Conservation (phyloP, 2,888 invertebrate genomes). For the Pristionchus mayeri region DNA sequence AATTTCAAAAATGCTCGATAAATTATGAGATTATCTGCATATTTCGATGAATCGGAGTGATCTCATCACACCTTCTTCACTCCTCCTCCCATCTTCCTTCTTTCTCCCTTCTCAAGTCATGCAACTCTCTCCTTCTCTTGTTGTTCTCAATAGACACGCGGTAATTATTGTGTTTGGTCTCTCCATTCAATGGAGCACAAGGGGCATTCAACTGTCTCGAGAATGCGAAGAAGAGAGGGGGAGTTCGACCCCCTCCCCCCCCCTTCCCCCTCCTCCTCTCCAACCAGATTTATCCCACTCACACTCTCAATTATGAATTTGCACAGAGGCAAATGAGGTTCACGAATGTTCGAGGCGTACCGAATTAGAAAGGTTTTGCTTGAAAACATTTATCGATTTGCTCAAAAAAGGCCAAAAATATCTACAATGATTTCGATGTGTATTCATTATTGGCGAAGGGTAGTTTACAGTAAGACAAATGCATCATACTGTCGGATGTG, state of each 20-base stretch:
- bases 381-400: too few species aligned
- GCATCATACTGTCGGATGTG: too few species aligned
- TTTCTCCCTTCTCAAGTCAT: neutral
- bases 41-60: too few species aligned
- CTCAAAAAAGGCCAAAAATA: too few species aligned
- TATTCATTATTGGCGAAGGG: too few species aligned
- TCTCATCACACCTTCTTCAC: neutral
- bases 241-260: neutral
- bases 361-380: too few species aligned
- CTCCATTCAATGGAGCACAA: slow-evolving; percentile 35
- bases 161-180: slow-evolving; percentile 44
- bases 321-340: slow-evolving; percentile 19
- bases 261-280: neutral
- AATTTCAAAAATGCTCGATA: too few species aligned
- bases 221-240: slow-evolving; percentile 2
- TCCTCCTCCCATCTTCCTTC: neutral
- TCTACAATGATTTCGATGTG: too few species aligned
- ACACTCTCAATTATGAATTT: slow-evolving; percentile 14
- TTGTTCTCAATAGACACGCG: slow-evolving; percentile 4
- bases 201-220: slow-evolving; percentile 41
- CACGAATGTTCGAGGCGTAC: too few species aligned
- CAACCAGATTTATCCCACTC: slow-evolving; percentile 27
- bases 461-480: too few species aligned
- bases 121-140: neutral
- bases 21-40: too few species aligned